Conservation (phyloP, 2,888 invertebrate genomes). For the Ormyrus pomaceus region DNA sequence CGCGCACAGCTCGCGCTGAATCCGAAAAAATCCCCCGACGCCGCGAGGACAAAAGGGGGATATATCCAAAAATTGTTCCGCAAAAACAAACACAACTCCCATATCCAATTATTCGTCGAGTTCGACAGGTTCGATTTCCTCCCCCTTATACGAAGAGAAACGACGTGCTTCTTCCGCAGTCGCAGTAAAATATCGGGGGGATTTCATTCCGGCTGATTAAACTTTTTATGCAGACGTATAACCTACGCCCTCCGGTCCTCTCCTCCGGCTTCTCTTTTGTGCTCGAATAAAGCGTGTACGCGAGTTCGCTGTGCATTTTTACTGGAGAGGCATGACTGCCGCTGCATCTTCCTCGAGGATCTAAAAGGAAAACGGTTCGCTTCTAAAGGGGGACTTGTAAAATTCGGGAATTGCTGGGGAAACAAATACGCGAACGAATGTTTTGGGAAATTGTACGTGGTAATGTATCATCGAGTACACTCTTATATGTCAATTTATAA, state of each 20-base stretch:
- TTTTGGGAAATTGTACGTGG: no score
- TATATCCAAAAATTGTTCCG: background rate
- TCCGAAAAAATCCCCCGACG: background rate
- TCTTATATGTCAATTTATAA: no score
- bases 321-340: background rate
- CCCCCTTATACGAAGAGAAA: conserved; percentile 21
- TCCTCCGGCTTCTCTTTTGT: background rate
- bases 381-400: background rate
- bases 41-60: background rate
- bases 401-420: background rate
- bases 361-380: background rate
- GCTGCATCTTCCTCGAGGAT: background rate
- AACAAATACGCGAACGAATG: no score
- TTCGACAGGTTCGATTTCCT: background rate
- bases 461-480: no score
- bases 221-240: conserved; percentile 30
- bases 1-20: background rate
- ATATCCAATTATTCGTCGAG: conserved; percentile 44
- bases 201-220: conserved; percentile 43
- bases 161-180: conserved; percentile 13
- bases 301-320: background rate
- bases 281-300: background rate
- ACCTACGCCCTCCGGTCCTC: background rate
- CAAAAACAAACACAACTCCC: conserved; percentile 36
- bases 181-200: conserved; percentile 24